These are phyloP conservation scores for Holotrichia oblita DNA, from an alignment of 1,140 invertebrate genomes.

Conservation along the genomic window DNA sequence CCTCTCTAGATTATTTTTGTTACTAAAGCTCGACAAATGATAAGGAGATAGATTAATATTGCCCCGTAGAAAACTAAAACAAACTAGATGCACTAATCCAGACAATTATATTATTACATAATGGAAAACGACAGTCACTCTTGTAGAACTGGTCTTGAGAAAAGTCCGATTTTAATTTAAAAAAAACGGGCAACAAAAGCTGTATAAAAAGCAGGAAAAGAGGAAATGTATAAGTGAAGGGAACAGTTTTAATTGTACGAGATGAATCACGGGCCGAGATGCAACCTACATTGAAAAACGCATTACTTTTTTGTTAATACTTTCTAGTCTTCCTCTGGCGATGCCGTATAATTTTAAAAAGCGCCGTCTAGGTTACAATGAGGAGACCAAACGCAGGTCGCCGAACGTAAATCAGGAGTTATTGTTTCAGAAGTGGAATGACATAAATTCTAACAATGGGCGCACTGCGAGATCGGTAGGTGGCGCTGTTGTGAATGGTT, in stretches of 20 bases:
- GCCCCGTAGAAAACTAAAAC: too few relatives aligned
- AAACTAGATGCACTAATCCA: too few relatives aligned
- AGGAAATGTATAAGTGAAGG: not conserved
- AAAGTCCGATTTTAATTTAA: too few relatives aligned
- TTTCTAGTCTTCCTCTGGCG: not conserved
- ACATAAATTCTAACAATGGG: conserved; percentile 42
- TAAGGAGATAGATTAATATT: too few relatives aligned
- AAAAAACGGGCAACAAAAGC: not conserved
- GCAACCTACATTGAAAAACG: conserved; percentile 5
- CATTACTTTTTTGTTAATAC: conserved; percentile 16
- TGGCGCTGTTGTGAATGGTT: conserved; percentile 39
- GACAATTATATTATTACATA: too few relatives aligned
- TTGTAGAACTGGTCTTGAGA: too few relatives aligned
- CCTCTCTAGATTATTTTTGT: too few relatives aligned
- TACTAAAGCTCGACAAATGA: too few relatives aligned
- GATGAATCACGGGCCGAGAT: not conserved
- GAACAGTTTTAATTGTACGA: not conserved
- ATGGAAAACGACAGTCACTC: too few relatives aligned
- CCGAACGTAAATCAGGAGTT: conserved; percentile 42
- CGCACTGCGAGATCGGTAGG: conserved; percentile 19
- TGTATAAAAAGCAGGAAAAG: not conserved
- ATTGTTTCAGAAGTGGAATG: conserved; percentile 42
- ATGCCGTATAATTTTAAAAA: conserved; percentile 43
- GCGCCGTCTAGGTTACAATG: conserved; percentile 35
- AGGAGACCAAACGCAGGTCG: conserved; percentile 20